These are phyloP conservation scores for Pseudoatta argentina DNA, from an alignment of 1,140 invertebrate species.

Conservation along the genomic window DNA sequence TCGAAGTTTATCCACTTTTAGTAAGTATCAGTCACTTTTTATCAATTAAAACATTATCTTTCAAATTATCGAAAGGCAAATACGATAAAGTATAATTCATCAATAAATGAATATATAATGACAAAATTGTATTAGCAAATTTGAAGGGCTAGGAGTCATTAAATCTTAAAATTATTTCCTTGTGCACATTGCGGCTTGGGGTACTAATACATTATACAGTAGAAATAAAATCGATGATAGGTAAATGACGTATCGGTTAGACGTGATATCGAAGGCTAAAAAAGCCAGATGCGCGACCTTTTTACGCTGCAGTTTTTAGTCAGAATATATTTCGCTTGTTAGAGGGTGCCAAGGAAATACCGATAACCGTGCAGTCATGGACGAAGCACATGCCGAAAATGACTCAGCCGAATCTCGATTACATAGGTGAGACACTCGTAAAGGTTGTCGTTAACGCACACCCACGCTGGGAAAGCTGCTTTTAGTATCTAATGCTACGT, in stretches of 20 bases:
- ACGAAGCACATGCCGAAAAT: slow-evolving; percentile 96
- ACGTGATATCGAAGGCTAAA: not conserved
- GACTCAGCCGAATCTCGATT: slow-evolving; percentile 97
- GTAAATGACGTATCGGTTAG: not conserved
- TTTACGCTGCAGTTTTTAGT: not conserved
- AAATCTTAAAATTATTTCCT: not conserved
- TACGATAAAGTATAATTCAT: not conserved
- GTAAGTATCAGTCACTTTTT: not conserved
- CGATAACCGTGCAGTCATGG: slow-evolving; percentile 93
- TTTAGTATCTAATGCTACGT: not conserved
- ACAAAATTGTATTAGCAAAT: not conserved
- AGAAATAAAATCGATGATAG: not conserved
- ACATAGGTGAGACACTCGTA: slow-evolving; percentile 89
- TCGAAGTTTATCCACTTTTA: slow-evolving; percentile 13
- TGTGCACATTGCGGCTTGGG: too few species aligned
- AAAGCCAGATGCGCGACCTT: not conserved
- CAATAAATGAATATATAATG: not conserved
- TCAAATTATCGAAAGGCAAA: not conserved
- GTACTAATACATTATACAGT: not conserved
- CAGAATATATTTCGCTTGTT: slow-evolving; percentile 76
- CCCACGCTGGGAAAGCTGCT: slow-evolving; percentile 4
- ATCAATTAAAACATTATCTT: not conserved
- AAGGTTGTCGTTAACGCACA: not conserved
- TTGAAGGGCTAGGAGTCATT: not conserved
- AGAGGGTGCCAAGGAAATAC: slow-evolving; percentile 91